Evolutionary conservation across 2,888 invertebrate genomes (phyloP).

Genomic region (Bembecia ichneumoniformis): DNA sequence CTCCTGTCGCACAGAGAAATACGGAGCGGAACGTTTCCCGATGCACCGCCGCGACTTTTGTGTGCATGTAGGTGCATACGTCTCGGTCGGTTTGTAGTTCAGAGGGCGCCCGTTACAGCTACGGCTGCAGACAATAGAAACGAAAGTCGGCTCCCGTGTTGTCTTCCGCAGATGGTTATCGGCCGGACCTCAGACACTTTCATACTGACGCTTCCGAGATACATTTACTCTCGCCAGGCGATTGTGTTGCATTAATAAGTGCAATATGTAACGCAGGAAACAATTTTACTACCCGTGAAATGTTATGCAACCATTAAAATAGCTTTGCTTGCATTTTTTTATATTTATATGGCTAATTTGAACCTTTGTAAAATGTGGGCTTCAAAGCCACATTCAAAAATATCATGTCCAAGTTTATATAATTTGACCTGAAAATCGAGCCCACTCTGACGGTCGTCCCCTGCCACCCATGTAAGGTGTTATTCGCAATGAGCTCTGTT

Average conservation of each 20-base stretch:
- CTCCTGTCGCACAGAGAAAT: conserved; percentile 53
- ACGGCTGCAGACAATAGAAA: conserved; percentile 50
- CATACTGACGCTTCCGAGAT: conserved; percentile 37
- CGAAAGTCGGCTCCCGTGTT: conserved; percentile 48
- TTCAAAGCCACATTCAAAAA: neutral
- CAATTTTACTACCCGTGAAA: neutral
- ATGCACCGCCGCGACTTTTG: conserved; percentile 42
- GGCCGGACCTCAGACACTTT: conserved; percentile 33
- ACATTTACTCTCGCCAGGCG: conserved; percentile 21
- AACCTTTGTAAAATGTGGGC: neutral
- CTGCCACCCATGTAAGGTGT: conserved; percentile 36
- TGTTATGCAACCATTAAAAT: neutral
- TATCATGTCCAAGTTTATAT: neutral
- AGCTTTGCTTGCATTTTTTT: neutral
- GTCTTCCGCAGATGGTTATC: conserved; percentile 55
- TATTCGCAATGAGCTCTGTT: conserved; percentile 27
- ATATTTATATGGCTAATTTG: neutral
- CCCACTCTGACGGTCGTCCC: conserved; percentile 22
- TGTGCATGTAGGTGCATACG: conserved; percentile 28
- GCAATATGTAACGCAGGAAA: neutral
- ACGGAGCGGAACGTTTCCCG: conserved; percentile 68
- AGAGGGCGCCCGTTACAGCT: conserved; percentile 51
- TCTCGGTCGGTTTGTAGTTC: conserved; percentile 45
- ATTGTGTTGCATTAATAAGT: neutral
- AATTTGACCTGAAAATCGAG: conserved; percentile 28